Base-by-base conservation (phyloP, 2,888 invertebrate genomes). In the Fissipunctia ypsillon region DNA sequence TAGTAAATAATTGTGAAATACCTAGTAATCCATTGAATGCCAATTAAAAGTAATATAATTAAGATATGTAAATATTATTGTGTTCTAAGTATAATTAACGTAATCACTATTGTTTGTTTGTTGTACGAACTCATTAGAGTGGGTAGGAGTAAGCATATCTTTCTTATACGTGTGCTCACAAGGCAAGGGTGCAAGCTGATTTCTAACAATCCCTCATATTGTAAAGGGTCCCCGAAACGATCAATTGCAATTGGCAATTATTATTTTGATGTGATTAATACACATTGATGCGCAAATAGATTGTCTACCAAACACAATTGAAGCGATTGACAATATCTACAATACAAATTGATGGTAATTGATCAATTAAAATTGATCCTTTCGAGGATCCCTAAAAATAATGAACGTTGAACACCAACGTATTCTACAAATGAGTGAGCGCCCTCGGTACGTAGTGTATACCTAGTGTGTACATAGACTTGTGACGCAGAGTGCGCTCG, bases 61-160 rank as follows among this genome's bases (percentile, higher is more conserved):
- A 76, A 71, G 59, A 69, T 64, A 56, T 88, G 89, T 88, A 88
- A 82, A 88, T 86, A 89, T 76, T 6, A 63, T 65, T 72, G 75
- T 63, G 69, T 83, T 73, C 22, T 72, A 81, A 73, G 70, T 81
- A 69, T 73, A n/a, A 78, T 45, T 78, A 72, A 56, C 57, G 43
- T 70, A 76, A 78, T 86, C 85, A 88, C 87, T 84, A 84, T 84
- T 87, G 87, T 81, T 78, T 80, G 80, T 86, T 84, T 66, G 64
- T 75, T 67, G 68, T 81, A 71, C 31, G 69, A 59, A 73, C 68
- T 65, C 76, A 68, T 57, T 81, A 81, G 83, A 80, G 85, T 75
- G 75, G 65, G 56, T 71, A 78, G 72, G 48, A 76, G 72, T 72
- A 52, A 64, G 76, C 66, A 69, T 77, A 73, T 84, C 60, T 72